Evolutionary conservation across 1,140 invertebrate genomes (phyloP).

Genomic region (Ceratina australensis): DNA sequence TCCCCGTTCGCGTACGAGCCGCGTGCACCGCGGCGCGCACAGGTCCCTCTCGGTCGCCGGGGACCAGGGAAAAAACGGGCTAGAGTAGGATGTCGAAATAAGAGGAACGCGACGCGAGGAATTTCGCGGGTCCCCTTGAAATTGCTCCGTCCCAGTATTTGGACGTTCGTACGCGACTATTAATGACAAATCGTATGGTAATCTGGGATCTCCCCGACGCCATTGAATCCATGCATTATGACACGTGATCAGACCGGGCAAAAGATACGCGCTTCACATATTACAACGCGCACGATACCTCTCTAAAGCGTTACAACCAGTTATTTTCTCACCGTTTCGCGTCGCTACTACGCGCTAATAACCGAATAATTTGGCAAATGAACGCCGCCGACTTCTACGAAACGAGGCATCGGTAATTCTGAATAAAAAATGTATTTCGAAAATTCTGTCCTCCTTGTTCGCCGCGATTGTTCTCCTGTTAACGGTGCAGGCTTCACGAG

Average conservation of each 20-base stretch:
- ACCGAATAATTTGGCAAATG: neutral
- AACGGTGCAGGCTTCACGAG: neutral
- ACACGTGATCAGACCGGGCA: slow-evolving; percentile 4
- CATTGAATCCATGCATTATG: slow-evolving; percentile 25
- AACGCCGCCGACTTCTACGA: too few species aligned
- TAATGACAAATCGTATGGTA: slow-evolving; percentile 31
- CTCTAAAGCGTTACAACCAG: neutral
- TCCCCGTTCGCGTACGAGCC: slow-evolving; percentile 58
- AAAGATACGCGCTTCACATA: slow-evolving; percentile 16
- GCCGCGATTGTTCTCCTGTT: neutral
- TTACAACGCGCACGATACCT: neutral
- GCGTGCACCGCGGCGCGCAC: slow-evolving; percentile 4
- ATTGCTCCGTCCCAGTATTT: slow-evolving; percentile 41
- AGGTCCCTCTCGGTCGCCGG: neutral
- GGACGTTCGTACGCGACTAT: slow-evolving; percentile 34
- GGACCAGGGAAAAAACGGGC: slow-evolving; percentile 9
- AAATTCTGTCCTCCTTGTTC: neutral
- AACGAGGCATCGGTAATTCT: too few species aligned
- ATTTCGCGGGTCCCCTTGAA: slow-evolving; percentile 42
- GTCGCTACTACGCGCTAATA: neutral
- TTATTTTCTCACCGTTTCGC: neutral
- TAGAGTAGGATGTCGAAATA: neutral
- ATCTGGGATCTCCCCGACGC: slow-evolving; percentile 1
- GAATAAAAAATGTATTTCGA: neutral
- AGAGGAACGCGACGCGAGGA: slow-evolving; percentile 28